These are phyloP conservation scores for Linepithema humile DNA, from an alignment of 1,140 invertebrate species.

Conservation along the genomic window DNA sequence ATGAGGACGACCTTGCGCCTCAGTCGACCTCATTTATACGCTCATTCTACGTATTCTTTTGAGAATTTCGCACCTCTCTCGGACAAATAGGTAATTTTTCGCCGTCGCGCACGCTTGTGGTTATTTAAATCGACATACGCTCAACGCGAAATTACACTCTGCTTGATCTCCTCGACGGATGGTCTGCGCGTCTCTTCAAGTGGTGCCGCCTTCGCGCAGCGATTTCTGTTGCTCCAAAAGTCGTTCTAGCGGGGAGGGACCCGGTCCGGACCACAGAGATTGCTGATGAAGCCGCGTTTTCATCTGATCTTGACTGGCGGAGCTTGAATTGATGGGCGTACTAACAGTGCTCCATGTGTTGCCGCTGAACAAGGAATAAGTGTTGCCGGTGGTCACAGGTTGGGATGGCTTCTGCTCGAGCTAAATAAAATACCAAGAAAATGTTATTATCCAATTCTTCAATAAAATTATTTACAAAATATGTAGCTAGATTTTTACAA, in stretches of 20 bases:
- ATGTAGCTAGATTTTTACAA: background rate
- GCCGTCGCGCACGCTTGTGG: conserved; percentile 19
- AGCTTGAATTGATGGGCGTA: conserved; percentile 55
- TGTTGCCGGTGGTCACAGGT: conserved; percentile 81
- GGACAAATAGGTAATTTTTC: conserved; percentile 38
- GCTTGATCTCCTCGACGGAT: conserved; percentile 63
- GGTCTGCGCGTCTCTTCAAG: conserved; percentile 73
- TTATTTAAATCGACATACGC: conserved; percentile 57
- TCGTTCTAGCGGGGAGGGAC: conserved; percentile 91
- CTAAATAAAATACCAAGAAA: conserved; percentile 50
- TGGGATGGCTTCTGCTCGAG: conserved; percentile 74
- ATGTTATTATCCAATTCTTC: background rate
- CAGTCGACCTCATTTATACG: conserved; percentile 6
- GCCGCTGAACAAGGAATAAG: conserved; percentile 89
- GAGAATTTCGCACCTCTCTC: conserved; percentile 57
- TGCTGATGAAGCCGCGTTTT: conserved; percentile 83
- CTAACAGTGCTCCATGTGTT: conserved; percentile 81
- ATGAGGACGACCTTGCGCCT: conserved; percentile 13
- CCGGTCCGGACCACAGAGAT: conserved; percentile 91
- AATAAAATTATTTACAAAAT: background rate
- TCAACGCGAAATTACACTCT: conserved; percentile 62
- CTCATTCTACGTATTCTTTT: conserved; percentile 48
- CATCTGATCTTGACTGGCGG: conserved; percentile 72
- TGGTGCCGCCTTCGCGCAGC: conserved; percentile 82
- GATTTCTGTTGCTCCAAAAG: conserved; percentile 93